Percentiles rank a stretch among this genome's conserved stretches.
Evolutionary conservation across 2,113 vertebrate species (phyloP).

Genomic region (Sebastes fasciatus): DNA sequence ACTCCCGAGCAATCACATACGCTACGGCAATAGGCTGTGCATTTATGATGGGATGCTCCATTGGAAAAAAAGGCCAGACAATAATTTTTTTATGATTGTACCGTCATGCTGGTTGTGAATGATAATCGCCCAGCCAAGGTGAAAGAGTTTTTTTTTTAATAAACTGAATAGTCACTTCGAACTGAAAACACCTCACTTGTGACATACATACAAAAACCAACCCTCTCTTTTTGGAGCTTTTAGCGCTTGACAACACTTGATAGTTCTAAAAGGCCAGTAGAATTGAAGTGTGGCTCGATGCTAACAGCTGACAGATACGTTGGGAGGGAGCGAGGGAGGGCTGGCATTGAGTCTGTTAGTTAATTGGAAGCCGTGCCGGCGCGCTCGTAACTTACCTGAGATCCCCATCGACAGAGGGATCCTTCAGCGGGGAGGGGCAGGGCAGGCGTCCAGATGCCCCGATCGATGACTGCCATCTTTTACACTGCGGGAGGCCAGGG

Average conservation of each 20-base stretch:
- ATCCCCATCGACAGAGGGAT: conserved; percentile 72
- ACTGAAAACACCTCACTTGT: conserved; percentile 27
- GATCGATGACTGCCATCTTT: conserved; percentile 75
- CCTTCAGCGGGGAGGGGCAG: conserved; percentile 35
- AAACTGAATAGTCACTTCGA: conserved; percentile 32
- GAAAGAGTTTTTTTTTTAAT: conserved; percentile 36
- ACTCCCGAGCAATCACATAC: conserved; percentile 51
- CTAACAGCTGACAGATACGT: conserved; percentile 43
- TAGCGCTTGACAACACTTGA: background rate
- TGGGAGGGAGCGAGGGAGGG: background rate
- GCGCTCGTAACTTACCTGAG: conserved; percentile 69
- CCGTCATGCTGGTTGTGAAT: conserved; percentile 53
- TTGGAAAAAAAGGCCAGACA: conserved; percentile 34
- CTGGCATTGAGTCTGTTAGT: conserved; percentile 42
- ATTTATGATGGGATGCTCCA: conserved; percentile 50
- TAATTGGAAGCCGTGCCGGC: conserved; percentile 64
- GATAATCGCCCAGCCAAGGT: conserved; percentile 60
- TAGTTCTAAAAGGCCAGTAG: background rate
- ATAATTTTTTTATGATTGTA: conserved; percentile 56
- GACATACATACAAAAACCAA: conserved; percentile 20
- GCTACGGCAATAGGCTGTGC: conserved; percentile 40
- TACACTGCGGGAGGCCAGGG: conserved; percentile 61
- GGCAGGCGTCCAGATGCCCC: conserved; percentile 49
- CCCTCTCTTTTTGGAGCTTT: background rate
- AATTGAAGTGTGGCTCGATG: conserved; percentile 7